A percentile compares a stretch with the other conserved stretches of the same genome.
Conservation (phyloP, 2,113 vertebrate genomes). For the Tamias sibiricus region DNA sequence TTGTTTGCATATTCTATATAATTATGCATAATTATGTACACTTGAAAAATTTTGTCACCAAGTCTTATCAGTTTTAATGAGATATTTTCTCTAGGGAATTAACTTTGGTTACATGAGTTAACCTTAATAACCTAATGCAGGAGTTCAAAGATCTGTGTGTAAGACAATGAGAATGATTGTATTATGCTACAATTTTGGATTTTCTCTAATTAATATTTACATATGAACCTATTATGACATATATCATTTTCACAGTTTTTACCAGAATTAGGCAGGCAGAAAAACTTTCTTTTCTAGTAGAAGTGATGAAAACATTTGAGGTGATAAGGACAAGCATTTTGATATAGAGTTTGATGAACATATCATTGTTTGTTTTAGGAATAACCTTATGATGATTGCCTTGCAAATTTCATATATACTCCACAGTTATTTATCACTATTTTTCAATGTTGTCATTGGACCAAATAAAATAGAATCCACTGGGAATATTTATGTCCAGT, state of each 20-base stretch:
- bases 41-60: neutral
- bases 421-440: neutral
- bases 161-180: neutral
- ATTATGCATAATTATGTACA: neutral
- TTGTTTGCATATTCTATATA: neutral
- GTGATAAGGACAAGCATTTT: neutral
- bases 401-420: neutral
- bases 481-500: neutral
- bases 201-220: neutral
- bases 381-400: neutral
- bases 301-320: neutral
- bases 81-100: slow-evolving; percentile 15
- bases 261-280: neutral
- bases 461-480: neutral
- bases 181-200: neutral
- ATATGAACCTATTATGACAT: neutral
- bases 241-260: neutral
- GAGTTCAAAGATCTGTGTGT: neutral
- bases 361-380: neutral
- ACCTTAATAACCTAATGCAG: neutral
- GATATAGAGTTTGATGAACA: neutral
- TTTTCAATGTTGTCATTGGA: neutral
- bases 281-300: neutral
- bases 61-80: slow-evolving; percentile 45
- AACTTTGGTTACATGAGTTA: neutral